Base-by-base conservation (phyloP, 30 jellyfish, hydroid and myxozoan genomes). In the Catostylus mosaicus region DNA sequence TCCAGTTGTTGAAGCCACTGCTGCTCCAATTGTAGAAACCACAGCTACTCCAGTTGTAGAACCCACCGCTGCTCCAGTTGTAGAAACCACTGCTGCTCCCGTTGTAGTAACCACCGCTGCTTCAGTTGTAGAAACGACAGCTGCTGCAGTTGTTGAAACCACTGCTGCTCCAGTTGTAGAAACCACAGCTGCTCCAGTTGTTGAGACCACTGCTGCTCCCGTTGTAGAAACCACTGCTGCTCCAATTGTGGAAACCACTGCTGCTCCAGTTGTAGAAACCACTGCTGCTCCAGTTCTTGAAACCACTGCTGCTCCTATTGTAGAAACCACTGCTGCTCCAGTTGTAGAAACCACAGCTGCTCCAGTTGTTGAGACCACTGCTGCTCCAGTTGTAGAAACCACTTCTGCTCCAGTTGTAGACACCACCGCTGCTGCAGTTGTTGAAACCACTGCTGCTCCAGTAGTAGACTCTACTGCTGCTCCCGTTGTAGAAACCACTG, bases 361-460 rank as follows among this genome's bases (percentile, higher is more conserved):
- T 57, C 85, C 92, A 60, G 82, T 52, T 48, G 47, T 47, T 27
- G 92, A 82, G 33, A 69, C 85, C 27, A 82, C 92, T 6, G 85
- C 67, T 46, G 85, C 77, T 12, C 92, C 92, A 36, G 87, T 51
- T 52, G 75, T 67, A 19, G 86, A 82, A 67, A 69, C 85, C 2
- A 82, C 92, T 4, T 86, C 71, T 67, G 92, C 85, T 24, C 92
- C 92, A 36, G 86, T 47, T 67, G 92, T 35, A 0, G 90, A 63
- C 38, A 62, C 90, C 6, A 62, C 82, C n/a, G 90, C 83, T 62
- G 82, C 90, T 36, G 74, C 72, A 38, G 77, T 65, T 23, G 40
- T 65, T 1, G 77, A 52, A 26, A 68, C 90, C 12, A 43, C 82
- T 1, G 90, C 80, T 51, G 87, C 66, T 2, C 63, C 90, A 62